Base-by-base conservation (phyloP, 2,888 invertebrate species). In the Poecilobothrus nobilitatus region DNA sequence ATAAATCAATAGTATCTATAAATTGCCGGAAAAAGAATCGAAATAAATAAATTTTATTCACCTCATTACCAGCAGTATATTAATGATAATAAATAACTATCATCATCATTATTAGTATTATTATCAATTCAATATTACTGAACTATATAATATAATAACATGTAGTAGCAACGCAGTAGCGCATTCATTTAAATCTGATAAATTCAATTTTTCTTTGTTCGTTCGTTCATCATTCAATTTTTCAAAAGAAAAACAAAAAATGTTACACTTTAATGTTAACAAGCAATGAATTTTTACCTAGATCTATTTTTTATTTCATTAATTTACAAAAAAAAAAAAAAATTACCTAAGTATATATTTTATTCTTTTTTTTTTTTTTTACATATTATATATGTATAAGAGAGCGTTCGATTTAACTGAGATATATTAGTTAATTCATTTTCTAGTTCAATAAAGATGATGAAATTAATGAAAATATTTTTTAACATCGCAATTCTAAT, bases 341-440 rank as follows among this genome's bases (percentile, higher is more conserved):
- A 27, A 4, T 27, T 27, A 27, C 27, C 27, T 27, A 27, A n/a
- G n/a, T n/a, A n/a, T n/a, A n/a, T n/a, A n/a, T 34, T 7, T 34
- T 34, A 34, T 34, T 34, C 5, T 34, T 34, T 7, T 34, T 34
- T 34, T 34, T 37, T 37, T 37, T 37, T 53, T 41, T 41, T 41
- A 12, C 44, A 44, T 44, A 10, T 44, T 10, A 44, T n/a, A n/a
- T n/a, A n/a, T n/a, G n/a, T 53, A 53, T 53, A 6, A 2, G 27
- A 53, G n/a, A 53, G 18, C 12, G 18, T 53, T 53, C 18, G 8
- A 53, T 53, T 53, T 53, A 53, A 53, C 53, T 53, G 53, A 53
- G 53, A 53, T 53, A 18, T 53, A 53, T 53, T 53, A 18, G 53
- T 53, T 53, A 53, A 53, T 53, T 53, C n/a, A 53, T 53, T 53